These are phyloP conservation scores for Manis pentadactyla DNA, from an alignment of 2,797 vertebrate species.

Conservation along the genomic window DNA sequence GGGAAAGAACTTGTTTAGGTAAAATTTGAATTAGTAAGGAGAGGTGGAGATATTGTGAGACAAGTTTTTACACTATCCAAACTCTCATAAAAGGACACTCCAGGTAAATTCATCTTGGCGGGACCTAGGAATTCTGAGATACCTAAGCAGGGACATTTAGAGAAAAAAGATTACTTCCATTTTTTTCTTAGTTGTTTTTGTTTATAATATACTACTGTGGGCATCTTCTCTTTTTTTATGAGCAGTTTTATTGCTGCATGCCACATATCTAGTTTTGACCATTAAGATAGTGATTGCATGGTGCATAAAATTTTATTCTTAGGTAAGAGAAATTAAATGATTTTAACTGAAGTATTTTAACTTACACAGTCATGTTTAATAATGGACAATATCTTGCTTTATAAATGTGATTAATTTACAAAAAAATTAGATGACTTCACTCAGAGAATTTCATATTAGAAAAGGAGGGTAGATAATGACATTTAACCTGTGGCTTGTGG, in stretches of 20 bases:
- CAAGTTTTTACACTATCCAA: neutral
- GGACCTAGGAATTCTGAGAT: conserved; percentile 9
- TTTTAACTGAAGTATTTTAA: conserved; percentile 7
- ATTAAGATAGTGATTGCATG: neutral
- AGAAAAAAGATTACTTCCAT: neutral
- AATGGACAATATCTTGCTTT: conserved; percentile 12
- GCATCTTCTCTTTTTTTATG: neutral
- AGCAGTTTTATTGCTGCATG: neutral
- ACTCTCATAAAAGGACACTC: neutral
- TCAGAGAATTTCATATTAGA: neutral
- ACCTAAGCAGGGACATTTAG: neutral
- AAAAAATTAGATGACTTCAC: neutral
- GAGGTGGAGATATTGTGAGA: neutral
- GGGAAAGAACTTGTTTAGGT: conserved; percentile 43
- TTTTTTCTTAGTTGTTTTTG: conserved; percentile 4
- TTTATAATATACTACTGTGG: neutral
- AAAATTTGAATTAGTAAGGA: conserved; percentile 21
- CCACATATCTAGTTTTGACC: neutral
- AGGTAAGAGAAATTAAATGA: neutral
- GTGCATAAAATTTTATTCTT: conserved; percentile 9
- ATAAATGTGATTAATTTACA: neutral
- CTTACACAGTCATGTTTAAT: neutral
- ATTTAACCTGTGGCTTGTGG: neutral
- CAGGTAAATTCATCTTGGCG: conserved; percentile 24
- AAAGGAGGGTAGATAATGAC: neutral